Evolutionary conservation across 2,888 invertebrate species (phyloP).

Genomic region (Ormyrus nitidulus): DNA sequence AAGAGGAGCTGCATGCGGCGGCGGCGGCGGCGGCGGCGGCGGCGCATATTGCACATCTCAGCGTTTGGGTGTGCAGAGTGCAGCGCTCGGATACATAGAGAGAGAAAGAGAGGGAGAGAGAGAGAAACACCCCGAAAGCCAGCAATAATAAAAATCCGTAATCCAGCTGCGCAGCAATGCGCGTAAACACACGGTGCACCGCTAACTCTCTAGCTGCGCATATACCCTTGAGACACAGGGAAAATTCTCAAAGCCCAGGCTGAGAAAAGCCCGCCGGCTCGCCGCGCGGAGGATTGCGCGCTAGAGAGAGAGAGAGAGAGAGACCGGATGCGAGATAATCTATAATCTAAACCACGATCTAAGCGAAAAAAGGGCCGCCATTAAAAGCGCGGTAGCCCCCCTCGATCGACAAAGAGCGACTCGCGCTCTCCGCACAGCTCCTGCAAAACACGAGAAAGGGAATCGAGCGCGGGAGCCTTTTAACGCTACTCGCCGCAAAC

Average conservation of each 20-base stretch:
- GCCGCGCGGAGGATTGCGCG: constrained; percentile 22
- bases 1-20: too few relatives aligned
- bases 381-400: constrained; percentile 31
- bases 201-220: constrained; percentile 42
- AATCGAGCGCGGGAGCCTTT: too few relatives aligned
- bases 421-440: background rate
- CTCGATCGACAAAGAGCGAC: background rate
- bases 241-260: constrained; percentile 28
- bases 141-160: too few relatives aligned
- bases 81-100: constrained; percentile 15
- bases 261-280: constrained; percentile 52
- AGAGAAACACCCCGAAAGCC: background rate
- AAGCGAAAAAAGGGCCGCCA: constrained; percentile 50
- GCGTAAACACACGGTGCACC: constrained; percentile 49
- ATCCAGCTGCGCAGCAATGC: too few relatives aligned
- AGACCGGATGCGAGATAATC: constrained; percentile 57
- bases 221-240: constrained; percentile 56
- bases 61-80: too few relatives aligned
- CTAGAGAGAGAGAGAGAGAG: constrained; percentile 7
- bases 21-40: too few relatives aligned
- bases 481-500: too few relatives aligned
- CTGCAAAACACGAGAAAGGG: too few relatives aligned
- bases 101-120: background rate
- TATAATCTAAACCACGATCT: constrained; percentile 58
- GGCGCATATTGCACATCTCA: too few relatives aligned